These are phyloP conservation scores for Prosopocoilus inquinatus DNA, from an alignment of 2,888 invertebrate species.

Conservation along the genomic window DNA sequence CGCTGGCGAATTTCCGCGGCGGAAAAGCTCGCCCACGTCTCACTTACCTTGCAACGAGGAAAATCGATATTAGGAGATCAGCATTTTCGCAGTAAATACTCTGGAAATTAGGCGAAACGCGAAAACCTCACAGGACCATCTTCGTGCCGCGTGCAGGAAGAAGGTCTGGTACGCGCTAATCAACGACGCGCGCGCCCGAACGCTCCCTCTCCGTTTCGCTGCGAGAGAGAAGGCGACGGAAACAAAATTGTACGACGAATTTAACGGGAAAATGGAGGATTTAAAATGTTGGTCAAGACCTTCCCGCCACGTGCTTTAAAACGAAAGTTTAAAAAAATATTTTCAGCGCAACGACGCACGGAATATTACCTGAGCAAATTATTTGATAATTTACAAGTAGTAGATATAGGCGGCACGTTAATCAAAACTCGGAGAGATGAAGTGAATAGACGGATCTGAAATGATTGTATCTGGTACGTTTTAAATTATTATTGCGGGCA, in stretches of 20 bases:
- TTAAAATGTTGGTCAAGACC: constrained; percentile 8
- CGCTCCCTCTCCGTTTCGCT: background rate
- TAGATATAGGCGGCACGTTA: too few relatives aligned
- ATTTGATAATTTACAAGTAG: too few relatives aligned
- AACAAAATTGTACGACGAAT: background rate
- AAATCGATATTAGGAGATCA: constrained; percentile 20
- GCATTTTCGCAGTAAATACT: constrained; percentile 21
- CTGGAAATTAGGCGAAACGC: constrained; percentile 10
- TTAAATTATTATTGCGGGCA: too few relatives aligned
- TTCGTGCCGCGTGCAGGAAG: constrained; percentile 25
- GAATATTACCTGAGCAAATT: too few relatives aligned
- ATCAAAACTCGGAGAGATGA: too few relatives aligned
- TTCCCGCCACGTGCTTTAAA: constrained; percentile 8
- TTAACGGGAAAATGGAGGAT: constrained; percentile 10
- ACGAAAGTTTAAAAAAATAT: too few relatives aligned
- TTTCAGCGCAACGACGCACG: too few relatives aligned
- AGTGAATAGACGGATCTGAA: too few relatives aligned
- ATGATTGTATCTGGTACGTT: too few relatives aligned
- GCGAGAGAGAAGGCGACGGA: background rate
- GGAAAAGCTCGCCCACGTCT: constrained; percentile 2
- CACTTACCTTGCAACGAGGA: constrained; percentile 12
- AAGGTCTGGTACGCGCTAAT: constrained; percentile 7
- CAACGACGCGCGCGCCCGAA: constrained; percentile 1
- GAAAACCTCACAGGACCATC: constrained; percentile 14
- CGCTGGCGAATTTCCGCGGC: constrained; percentile 3